Conservation (phyloP, 2,888 invertebrate genomes). For the Andrena fulva region DNA sequence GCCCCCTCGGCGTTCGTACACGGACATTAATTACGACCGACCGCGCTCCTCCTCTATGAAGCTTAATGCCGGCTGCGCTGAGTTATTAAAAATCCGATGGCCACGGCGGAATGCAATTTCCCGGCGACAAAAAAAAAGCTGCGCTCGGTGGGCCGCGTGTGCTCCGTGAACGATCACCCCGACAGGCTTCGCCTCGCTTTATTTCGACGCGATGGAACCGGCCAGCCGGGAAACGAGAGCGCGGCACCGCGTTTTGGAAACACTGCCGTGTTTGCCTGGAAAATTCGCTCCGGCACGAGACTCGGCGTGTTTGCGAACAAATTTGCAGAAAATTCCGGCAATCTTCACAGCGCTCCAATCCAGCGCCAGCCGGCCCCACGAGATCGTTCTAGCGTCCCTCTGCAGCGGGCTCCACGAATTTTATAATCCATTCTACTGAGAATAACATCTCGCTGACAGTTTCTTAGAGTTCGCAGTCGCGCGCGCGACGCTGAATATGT, state of each 20-base stretch:
- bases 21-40: constrained; percentile 29
- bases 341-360: neutral
- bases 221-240: neutral
- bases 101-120: constrained; percentile 18
- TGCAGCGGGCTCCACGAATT: neutral
- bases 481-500: no score
- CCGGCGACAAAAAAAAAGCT: neutral
- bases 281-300: neutral
- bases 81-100: constrained; percentile 36
- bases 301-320: constrained; percentile 3
- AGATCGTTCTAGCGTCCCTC: neutral
- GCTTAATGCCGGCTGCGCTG: constrained; percentile 7
- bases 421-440: neutral
- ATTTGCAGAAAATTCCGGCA: neutral
- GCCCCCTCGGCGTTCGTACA: neutral
- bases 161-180: neutral
- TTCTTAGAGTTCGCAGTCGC: no score
- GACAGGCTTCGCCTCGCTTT: neutral
- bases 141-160: neutral
- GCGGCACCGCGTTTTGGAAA: neutral
- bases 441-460: neutral
- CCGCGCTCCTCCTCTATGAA: constrained; percentile 1
- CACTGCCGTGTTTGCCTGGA: neutral
- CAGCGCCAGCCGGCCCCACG: neutral
- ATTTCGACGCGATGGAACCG: neutral